Base-by-base conservation (phyloP, 2,113 vertebrate genomes). In the Stigmatopora nigra region DNA sequence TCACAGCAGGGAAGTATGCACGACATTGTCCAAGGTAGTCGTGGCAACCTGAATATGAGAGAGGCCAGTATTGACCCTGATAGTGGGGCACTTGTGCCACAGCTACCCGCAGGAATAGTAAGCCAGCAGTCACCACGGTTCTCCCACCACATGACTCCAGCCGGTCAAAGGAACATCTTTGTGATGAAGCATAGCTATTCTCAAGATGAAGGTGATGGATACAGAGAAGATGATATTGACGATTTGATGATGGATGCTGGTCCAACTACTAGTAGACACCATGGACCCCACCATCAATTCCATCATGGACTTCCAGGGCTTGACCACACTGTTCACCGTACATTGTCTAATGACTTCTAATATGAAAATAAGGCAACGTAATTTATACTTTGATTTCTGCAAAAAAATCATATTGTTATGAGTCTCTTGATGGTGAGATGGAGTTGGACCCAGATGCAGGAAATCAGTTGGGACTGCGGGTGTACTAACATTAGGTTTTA, bases 121-220 rank as follows among this genome's bases (percentile, higher is more conserved):
- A 45, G 51, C 53, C 85, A 85, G 64, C 79, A 83, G 74, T 85
- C 82, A 0, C 77, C 84, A 0, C 81, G 61, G 25, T 73, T 84
- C 31, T 70, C 79, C 53, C 85, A 81, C 55, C 83, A 83, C 64
- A 76, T 62, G 41, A 79, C 69, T 0, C 92, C 93, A n/a, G 68
- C 85, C 59, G 92, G 89, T 83, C 91, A 92, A 38, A 91, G 94
- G 74, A 98, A 91, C 77, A 94, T 97, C 74, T 87, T 96, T 47
- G 93, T 98, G 80, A 96, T 98, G 94, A 98, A 96, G 88, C 96
- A 98, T 88, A 97, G 90, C 84, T 98, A 95, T 76, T 95, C 94
- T 8, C 94, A 97, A 68, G 96, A 98, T n/a, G 92, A 90, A n/a
- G 89, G 90, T 0, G 93, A 94, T 13, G 84, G 89, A 59, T 94